Percentiles rank a stretch among this genome's conserved stretches.
Conservation (phyloP, 1,140 invertebrate genomes). For the silkworm (Bombyx mori) region ASM3026992v2 NC_085127.1:7901001-7901500, state of each 20-base stretch:
- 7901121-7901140: too few relatives aligned
- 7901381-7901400: not conserved
- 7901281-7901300: not conserved
- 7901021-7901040: conserved; percentile 21
- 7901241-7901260: conserved; percentile 1
- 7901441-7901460: not conserved
- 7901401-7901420: not conserved
- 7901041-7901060: conserved; percentile 30
- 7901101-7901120: too few relatives aligned
- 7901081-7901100: too few relatives aligned
- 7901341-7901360: conserved; percentile 1
- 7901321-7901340: not conserved
- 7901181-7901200: too few relatives aligned
- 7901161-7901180: too few relatives aligned
- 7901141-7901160: too few relatives aligned
- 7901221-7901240: not conserved
- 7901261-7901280: not conserved
- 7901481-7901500: not conserved
- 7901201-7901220: not conserved
- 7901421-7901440: not conserved
- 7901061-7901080: not conserved
- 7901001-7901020: conserved; percentile 25
- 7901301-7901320: conserved; percentile 1
- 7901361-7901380: not conserved
- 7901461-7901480: not conserved